Percentiles rank a stretch among this genome's conserved stretches.
Evolutionary conservation across 35 echinoderm and acorn worm species (phyloP).

Genomic region (Lytechinus variegatus): DNA sequence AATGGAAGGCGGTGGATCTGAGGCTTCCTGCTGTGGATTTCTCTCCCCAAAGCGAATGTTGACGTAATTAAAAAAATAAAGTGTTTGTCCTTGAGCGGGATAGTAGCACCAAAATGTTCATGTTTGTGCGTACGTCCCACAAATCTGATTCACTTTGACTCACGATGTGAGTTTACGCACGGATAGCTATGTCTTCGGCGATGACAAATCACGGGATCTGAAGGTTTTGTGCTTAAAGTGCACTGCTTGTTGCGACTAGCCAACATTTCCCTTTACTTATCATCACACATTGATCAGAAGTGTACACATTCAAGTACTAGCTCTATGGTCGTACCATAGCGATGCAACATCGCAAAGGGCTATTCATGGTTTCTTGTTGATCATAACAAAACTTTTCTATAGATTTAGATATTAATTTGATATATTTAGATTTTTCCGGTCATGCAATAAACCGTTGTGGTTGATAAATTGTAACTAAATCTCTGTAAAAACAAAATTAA

Average conservation of each 20-base stretch:
- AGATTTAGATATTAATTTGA: too few relatives aligned
- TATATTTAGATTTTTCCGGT: too few relatives aligned
- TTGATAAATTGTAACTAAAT: too few relatives aligned
- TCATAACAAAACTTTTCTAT: too few relatives aligned
- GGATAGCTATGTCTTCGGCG: neutral
- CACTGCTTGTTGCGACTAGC: neutral
- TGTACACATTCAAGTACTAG: too few relatives aligned
- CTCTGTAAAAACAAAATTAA: too few relatives aligned
- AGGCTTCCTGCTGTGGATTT: neutral
- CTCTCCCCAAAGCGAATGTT: neutral
- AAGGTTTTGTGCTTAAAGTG: neutral
- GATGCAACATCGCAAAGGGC: too few relatives aligned
- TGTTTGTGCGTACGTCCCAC: neutral
- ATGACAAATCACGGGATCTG: conserved; percentile 14
- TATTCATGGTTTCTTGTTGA: too few relatives aligned
- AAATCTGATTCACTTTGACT: conserved; percentile 54
- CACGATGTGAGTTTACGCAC: conserved; percentile 5
- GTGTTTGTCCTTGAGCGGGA: neutral
- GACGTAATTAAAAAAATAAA: neutral
- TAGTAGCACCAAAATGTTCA: neutral
- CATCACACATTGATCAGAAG: too few relatives aligned
- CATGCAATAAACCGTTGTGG: too few relatives aligned
- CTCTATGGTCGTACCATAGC: too few relatives aligned
- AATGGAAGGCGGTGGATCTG: neutral
- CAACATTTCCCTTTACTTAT: neutral